phyloP scores from a whole-genome alignment of 2,113 vertebrate genomes.

The Pangasianodon gigas region DNA sequence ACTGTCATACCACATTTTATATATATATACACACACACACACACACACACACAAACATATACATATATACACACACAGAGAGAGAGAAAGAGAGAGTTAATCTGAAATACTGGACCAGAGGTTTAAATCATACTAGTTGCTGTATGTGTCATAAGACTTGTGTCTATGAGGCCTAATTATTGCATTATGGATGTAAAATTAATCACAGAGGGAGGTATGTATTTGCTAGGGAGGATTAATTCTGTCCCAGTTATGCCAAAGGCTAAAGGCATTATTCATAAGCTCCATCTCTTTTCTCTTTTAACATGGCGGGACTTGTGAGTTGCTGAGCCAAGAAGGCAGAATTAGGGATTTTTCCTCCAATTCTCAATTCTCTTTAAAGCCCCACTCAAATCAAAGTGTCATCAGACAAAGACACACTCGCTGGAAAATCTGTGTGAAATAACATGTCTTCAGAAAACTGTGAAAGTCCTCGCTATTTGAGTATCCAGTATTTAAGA shows the following conservation, averaged over 20 bases:
- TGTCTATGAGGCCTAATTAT: slow-evolving; percentile 67
- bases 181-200: slow-evolving; percentile 72
- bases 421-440: slow-evolving; percentile 20
- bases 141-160: slow-evolving; percentile 49
- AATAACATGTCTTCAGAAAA: slow-evolving; percentile 20
- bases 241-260: slow-evolving; percentile 70
- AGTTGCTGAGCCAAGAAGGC: slow-evolving; percentile 57
- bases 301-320: slow-evolving; percentile 59
- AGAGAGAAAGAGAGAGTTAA: too few species aligned
- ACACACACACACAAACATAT: background rate
- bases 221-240: slow-evolving; percentile 71
- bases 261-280: slow-evolving; percentile 67
- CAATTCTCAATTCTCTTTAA: slow-evolving; percentile 42
- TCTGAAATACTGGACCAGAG: background rate
- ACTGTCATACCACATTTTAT: background rate
- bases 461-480: slow-evolving; percentile 25
- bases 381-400: slow-evolving; percentile 34
- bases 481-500: background rate
- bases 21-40: background rate
- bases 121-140: slow-evolving; percentile 26
- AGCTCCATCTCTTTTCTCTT: slow-evolving; percentile 56
- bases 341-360: slow-evolving; percentile 37
- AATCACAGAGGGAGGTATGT: slow-evolving; percentile 66
- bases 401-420: slow-evolving; percentile 26
- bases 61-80: background rate